These are phyloP conservation scores for Hippopotamus amphibius DNA, from an alignment of 2,113 vertebrate genomes.

Conservation along the genomic window DNA sequence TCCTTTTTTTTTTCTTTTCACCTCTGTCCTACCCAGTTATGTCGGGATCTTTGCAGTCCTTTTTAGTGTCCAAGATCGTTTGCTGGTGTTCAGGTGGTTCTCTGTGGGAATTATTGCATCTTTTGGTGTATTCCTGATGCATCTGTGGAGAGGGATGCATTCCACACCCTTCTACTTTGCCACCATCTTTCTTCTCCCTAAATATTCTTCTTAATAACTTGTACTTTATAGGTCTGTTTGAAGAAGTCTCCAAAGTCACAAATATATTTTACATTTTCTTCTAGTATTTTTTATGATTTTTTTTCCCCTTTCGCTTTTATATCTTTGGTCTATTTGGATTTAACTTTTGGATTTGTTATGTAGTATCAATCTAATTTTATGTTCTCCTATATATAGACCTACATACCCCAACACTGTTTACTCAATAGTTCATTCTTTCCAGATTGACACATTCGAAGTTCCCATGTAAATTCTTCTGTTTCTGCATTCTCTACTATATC, in stretches of 20 bases:
- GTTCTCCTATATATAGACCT: background rate
- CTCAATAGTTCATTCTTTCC: background rate
- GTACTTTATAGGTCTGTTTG: background rate
- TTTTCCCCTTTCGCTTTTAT: background rate
- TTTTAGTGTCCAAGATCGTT: too few species aligned
- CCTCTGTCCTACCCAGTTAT: too few species aligned
- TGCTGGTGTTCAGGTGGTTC: too few species aligned
- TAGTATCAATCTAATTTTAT: background rate
- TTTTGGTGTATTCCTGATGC: too few species aligned
- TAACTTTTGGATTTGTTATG: background rate
- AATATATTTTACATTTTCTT: background rate
- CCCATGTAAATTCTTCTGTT: background rate
- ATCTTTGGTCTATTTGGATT: background rate
- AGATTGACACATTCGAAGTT: background rate
- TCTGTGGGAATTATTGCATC: too few species aligned
- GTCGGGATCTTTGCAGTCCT: too few species aligned
- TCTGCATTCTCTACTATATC: background rate
- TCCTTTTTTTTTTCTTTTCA: too few species aligned
- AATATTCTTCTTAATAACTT: background rate
- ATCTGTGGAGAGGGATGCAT: too few species aligned
- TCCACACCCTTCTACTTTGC: too few species aligned
- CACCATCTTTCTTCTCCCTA: background rate
- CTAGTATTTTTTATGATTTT: background rate
- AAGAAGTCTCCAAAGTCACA: background rate
- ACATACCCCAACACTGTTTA: background rate